Percentiles rank a stretch among this genome's conserved stretches.
Evolutionary conservation across 2,113 vertebrate genomes (phyloP).

Genomic region (Lonchura striata): DNA sequence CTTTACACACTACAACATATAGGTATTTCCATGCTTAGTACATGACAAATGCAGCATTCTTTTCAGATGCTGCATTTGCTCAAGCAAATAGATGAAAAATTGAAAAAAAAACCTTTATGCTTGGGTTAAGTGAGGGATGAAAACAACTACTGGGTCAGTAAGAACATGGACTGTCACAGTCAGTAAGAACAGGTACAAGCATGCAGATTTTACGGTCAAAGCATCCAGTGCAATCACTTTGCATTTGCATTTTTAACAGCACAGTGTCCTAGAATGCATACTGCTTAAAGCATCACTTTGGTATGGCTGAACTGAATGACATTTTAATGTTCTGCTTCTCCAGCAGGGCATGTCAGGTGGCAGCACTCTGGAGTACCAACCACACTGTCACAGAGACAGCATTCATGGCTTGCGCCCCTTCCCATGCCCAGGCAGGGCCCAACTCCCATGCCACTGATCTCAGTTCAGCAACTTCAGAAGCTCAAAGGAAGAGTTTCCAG

Average conservation of each 20-base stretch:
- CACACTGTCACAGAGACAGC: background rate
- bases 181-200: background rate
- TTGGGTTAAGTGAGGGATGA: background rate
- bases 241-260: background rate
- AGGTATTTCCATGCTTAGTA: background rate
- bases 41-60: background rate
- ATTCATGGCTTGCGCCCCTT: accelerated
- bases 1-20: background rate
- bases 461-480: background rate
- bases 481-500: background rate
- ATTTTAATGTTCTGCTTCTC: background rate
- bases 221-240: background rate
- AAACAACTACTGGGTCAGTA: background rate
- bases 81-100: background rate
- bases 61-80: background rate
- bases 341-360: background rate
- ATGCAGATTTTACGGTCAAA: background rate
- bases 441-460: background rate
- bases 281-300: background rate
- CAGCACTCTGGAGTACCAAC: background rate
- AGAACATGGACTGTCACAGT: background rate
- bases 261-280: background rate
- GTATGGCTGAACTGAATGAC: background rate
- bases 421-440: background rate
- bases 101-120: background rate